A percentile compares a stretch with the other conserved stretches of the same genome.
These are phyloP conservation scores for Labeo calbasu DNA, from an alignment of 2,797 vertebrate genomes.

Conservation along the genomic window DNA sequence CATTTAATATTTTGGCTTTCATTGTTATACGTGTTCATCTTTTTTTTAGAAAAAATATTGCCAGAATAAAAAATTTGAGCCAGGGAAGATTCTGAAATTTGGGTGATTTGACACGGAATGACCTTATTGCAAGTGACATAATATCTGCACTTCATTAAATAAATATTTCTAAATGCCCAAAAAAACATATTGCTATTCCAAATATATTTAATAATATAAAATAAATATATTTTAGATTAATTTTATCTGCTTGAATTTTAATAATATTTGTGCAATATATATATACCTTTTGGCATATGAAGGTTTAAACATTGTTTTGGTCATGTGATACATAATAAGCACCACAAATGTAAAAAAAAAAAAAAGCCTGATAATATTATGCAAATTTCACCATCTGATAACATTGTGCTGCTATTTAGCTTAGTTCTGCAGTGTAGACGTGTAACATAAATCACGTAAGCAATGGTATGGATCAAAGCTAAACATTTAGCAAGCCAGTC, in stretches of 20 bases:
- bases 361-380: slow-evolving; percentile 2
- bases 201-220: background rate
- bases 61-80: too few species aligned
- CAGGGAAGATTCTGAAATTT: too few species aligned
- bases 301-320: background rate
- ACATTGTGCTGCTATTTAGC: background rate
- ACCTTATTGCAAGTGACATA: too few species aligned
- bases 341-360: background rate
- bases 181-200: too few species aligned
- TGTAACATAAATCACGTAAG: background rate
- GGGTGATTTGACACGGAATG: too few species aligned
- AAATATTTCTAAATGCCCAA: too few species aligned
- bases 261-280: background rate
- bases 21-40: too few species aligned
- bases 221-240: background rate
- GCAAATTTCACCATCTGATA: background rate
- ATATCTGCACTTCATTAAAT: too few species aligned
- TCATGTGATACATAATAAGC: background rate
- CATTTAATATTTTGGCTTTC: too few species aligned
- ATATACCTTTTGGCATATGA: background rate
- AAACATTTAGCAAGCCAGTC: background rate
- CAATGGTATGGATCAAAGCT: background rate
- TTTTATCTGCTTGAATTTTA: background rate
- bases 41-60: too few species aligned
- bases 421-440: background rate